Evolutionary conservation across 2,888 invertebrate genomes (phyloP).

Genomic region (Tetragnatha montana): DNA sequence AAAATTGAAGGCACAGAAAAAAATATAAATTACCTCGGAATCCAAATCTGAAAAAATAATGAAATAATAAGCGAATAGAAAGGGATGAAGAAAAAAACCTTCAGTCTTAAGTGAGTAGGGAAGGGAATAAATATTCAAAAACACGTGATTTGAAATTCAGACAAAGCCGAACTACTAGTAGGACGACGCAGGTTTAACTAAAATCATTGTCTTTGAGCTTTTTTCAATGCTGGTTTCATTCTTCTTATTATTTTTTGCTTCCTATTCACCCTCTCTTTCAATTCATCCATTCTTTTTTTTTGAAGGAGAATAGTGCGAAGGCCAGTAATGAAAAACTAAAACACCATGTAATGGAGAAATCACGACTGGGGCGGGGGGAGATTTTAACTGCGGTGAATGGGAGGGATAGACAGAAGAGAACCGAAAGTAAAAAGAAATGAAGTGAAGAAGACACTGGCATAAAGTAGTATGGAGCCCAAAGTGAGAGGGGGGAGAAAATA

Average conservation of each 20-base stretch:
- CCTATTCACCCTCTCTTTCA: conserved; percentile 9
- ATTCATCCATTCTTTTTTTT: conserved; percentile 34
- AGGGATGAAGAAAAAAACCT: not conserved
- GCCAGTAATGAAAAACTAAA: conserved; percentile 62
- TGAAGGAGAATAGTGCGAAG: conserved; percentile 33
- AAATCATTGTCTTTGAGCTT: conserved; percentile 44
- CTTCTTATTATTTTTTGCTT: conserved; percentile 10
- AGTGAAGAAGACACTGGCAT: conserved; percentile 36
- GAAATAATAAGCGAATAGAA: conserved; percentile 4
- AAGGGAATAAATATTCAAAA: conserved; percentile 9
- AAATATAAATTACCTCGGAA: conserved; percentile 37
- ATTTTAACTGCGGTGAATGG: conserved; percentile 7
- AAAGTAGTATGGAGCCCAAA: conserved; percentile 48
- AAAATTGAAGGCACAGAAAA: conserved; percentile 1
- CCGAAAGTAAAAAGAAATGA: conserved; percentile 42
- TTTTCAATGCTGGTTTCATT: conserved; percentile 12
- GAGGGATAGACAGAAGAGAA: conserved; percentile 5
- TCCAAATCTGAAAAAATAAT: conserved; percentile 18
- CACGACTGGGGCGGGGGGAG: conserved; percentile 17
- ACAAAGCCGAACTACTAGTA: conserved; percentile 14
- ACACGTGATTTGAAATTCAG: conserved; percentile 50
- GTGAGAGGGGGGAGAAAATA: conserved; percentile 27
- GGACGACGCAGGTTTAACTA: conserved; percentile 29
- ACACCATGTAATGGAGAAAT: conserved; percentile 62
- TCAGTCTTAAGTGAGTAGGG: not conserved